These are phyloP conservation scores for Drosophila parvula DNA, from an alignment of 1,140 invertebrate species.

Conservation along the genomic window DNA sequence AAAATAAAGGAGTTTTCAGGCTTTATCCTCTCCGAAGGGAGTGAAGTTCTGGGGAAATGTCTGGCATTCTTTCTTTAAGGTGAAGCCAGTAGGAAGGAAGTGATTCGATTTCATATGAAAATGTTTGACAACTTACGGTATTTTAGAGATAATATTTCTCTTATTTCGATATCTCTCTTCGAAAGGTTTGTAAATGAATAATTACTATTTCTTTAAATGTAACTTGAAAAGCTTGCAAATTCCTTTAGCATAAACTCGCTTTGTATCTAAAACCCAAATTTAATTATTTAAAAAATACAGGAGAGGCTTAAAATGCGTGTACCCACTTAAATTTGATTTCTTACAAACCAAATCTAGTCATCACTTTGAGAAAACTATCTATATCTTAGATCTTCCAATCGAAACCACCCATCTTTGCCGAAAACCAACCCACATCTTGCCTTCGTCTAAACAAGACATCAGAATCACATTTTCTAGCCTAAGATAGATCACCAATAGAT, in stretches of 20 bases:
- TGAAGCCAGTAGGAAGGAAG: neutral
- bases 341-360: neutral
- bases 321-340: too few species aligned
- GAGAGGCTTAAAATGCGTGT: neutral
- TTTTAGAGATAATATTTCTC: too few species aligned
- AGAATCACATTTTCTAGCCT: slow-evolving; percentile 12
- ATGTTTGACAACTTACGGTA: neutral
- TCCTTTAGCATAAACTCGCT: too few species aligned
- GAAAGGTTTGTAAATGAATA: too few species aligned
- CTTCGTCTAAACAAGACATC: slow-evolving; percentile 14
- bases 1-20: slow-evolving; percentile 31
- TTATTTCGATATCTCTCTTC: too few species aligned
- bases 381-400: neutral
- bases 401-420: slow-evolving; percentile 11
- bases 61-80: neutral
- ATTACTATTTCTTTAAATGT: too few species aligned
- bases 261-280: too few species aligned
- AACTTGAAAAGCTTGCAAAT: too few species aligned
- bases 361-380: neutral
- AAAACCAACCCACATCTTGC: slow-evolving; percentile 17
- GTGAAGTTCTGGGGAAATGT: slow-evolving; percentile 21
- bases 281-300: neutral
- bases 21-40: slow-evolving; percentile 18
- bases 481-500: slow-evolving; percentile 27
- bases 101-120: neutral